phyloP scores from a whole-genome alignment of 2,888 invertebrate genomes.

The Phragmatobia fuliginosa region DNA sequence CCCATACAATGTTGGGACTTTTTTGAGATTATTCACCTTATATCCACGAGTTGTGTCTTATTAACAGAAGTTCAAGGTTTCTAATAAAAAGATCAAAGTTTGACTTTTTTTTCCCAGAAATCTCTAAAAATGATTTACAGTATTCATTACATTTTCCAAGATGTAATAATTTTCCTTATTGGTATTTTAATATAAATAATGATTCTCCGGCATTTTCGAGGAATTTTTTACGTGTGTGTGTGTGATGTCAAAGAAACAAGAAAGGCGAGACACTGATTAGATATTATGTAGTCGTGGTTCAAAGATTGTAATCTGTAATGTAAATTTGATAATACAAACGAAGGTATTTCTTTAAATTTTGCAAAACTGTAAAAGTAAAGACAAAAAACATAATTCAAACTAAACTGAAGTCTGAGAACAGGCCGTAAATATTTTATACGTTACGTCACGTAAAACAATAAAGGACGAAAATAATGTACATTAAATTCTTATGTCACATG shows the following conservation, averaged over 20 bases:
- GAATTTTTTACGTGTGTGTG: background rate
- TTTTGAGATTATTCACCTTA: too few species aligned
- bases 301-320: background rate
- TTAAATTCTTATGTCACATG: too few species aligned
- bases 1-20: too few species aligned
- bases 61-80: too few species aligned
- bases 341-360: background rate
- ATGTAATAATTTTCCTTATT: background rate
- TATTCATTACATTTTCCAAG: background rate
- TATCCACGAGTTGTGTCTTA: too few species aligned
- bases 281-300: background rate
- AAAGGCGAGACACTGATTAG: background rate
- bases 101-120: too few species aligned
- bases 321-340: conserved; percentile 1
- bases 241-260: background rate
- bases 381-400: background rate
- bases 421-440: too few species aligned
- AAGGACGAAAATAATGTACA: too few species aligned
- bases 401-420: background rate
- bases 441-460: too few species aligned
- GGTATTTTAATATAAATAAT: background rate
- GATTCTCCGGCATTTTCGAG: background rate
- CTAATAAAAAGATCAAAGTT: background rate
- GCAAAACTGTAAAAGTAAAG: background rate
- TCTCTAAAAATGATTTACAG: background rate